phyloP scores from a whole-genome alignment of 2,113 vertebrate species.

The Artemisiospiza belli region DNA sequence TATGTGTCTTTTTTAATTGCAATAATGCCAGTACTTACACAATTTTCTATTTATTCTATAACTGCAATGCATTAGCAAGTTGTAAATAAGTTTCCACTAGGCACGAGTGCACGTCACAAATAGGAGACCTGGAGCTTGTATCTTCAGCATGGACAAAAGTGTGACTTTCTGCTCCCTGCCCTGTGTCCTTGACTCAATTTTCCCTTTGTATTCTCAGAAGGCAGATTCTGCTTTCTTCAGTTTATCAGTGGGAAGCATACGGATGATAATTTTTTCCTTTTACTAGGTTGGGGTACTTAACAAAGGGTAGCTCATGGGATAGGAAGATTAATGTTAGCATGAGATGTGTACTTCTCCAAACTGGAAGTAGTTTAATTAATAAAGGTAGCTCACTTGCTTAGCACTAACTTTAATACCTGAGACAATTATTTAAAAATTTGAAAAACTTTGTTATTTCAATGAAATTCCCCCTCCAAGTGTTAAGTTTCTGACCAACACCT shows the following conservation, averaged over 20 bases:
- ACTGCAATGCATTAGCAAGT: background rate
- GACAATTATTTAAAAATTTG: background rate
- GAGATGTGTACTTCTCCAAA: background rate
- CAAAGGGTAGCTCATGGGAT: background rate
- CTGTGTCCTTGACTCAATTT: background rate
- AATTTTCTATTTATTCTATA: background rate
- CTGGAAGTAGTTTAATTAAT: background rate
- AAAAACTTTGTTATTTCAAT: background rate
- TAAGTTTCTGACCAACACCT: background rate
- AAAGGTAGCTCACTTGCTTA: background rate
- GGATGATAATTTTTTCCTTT: background rate
- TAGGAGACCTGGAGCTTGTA: background rate
- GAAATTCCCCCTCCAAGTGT: background rate
- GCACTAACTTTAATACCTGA: background rate
- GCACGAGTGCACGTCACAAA: background rate
- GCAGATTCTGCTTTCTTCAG: background rate
- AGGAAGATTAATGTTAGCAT: background rate
- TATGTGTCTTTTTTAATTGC: background rate
- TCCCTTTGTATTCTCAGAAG: background rate
- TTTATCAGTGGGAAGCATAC: background rate
- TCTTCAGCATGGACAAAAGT: background rate
- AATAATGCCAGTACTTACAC: background rate
- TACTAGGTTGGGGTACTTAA: background rate
- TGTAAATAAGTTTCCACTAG: background rate
- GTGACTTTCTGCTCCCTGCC: background rate